These are phyloP conservation scores for Macrosoma leucophasiata DNA, from an alignment of 2,888 invertebrate species.

Conservation along the genomic window DNA sequence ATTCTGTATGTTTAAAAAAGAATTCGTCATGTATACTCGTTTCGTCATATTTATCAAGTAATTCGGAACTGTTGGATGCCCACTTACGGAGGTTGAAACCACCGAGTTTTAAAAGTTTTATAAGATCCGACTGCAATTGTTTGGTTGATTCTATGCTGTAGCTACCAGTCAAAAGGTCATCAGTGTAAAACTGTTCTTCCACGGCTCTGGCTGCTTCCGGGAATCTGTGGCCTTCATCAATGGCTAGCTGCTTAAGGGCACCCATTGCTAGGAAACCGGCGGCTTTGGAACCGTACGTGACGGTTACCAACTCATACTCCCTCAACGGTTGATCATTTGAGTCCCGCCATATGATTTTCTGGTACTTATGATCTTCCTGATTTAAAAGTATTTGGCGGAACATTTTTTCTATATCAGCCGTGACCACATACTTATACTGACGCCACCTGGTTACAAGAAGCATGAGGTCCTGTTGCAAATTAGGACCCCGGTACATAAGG, in stretches of 20 bases:
- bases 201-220: slow-evolving; percentile 3
- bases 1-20: slow-evolving; percentile 4
- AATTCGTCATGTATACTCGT: neutral
- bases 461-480: slow-evolving; percentile 20
- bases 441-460: slow-evolving; percentile 21
- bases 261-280: slow-evolving; percentile 21
- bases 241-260: slow-evolving; percentile 16
- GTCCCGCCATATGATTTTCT: slow-evolving; percentile 15
- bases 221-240: slow-evolving; percentile 13
- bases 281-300: slow-evolving; percentile 13
- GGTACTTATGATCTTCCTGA: slow-evolving; percentile 15
- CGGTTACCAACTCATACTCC: slow-evolving; percentile 13
- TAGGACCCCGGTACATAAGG: neutral
- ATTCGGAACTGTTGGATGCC: slow-evolving; percentile 7
- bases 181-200: slow-evolving; percentile 11
- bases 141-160: slow-evolving; percentile 1
- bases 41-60: slow-evolving; percentile 4
- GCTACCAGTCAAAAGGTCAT: slow-evolving; percentile 10
- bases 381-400: slow-evolving; percentile 16
- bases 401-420: slow-evolving; percentile 23
- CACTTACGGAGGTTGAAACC: slow-evolving; percentile 18
- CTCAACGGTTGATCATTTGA: slow-evolving; percentile 3
- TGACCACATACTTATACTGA: slow-evolving; percentile 15
- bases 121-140: slow-evolving; percentile 2
- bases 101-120: slow-evolving; percentile 5